These are phyloP conservation scores for Microhierax caerulescens DNA, from an alignment of 2,797 vertebrate genomes.

Conservation along the genomic window DNA sequence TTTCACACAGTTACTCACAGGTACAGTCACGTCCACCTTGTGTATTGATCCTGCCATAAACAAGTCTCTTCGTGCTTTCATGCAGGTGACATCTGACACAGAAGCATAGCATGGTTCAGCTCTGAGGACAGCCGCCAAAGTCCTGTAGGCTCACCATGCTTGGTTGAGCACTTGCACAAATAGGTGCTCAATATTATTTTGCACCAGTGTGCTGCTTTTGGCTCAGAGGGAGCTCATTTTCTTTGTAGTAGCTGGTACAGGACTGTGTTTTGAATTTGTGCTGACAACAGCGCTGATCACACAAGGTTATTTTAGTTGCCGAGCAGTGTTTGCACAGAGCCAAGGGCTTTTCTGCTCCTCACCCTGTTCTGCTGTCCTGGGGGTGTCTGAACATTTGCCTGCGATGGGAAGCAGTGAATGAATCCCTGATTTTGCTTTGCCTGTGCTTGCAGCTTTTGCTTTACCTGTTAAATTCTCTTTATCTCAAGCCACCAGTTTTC, in stretches of 20 bases:
- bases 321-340: rapidly evolving
- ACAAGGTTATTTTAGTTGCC: too few relatives aligned
- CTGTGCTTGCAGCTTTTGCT: rapidly evolving
- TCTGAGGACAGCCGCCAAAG: not conserved
- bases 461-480: too few relatives aligned
- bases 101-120: rapidly evolving
- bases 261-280: not conserved
- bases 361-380: not conserved
- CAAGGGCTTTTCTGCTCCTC: not conserved
- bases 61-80: rapidly evolving
- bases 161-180: rapidly evolving
- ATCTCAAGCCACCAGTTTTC: not conserved
- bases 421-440: not conserved
- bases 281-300: not conserved
- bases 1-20: not conserved
- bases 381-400: not conserved
- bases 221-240: not conserved
- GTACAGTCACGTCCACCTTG: rapidly evolving
- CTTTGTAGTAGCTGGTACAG: not conserved
- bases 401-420: not conserved
- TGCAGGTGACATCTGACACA: not conserved
- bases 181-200: rapidly evolving
- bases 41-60: rapidly evolving
- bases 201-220: not conserved
- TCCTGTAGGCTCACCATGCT: rapidly evolving